These are phyloP conservation scores for Dicrurus megarhynchus DNA, from an alignment of 2,113 vertebrate species.

Conservation along the genomic window DNA sequence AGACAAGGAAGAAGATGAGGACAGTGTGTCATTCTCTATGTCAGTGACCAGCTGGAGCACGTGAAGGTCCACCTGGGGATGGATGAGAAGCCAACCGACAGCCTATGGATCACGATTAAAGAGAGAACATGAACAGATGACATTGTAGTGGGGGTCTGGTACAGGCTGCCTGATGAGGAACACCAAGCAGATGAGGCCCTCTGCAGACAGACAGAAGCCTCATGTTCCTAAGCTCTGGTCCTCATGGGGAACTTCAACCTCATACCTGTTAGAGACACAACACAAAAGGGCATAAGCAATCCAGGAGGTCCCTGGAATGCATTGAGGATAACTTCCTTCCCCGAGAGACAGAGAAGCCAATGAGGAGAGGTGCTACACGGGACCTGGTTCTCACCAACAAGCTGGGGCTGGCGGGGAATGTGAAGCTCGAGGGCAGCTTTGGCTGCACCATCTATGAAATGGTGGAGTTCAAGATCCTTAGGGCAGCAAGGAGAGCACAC, in stretches of 20 bases:
- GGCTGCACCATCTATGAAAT: background rate
- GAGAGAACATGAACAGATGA: background rate
- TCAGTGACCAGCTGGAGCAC: background rate
- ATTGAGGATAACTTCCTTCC: background rate
- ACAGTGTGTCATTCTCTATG: background rate
- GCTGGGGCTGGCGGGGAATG: background rate
- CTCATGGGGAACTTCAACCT: background rate
- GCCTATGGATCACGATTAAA: background rate
- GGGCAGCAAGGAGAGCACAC: background rate
- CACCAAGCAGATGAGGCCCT: background rate
- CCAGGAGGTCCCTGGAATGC: background rate
- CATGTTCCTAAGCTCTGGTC: background rate
- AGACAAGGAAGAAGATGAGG: background rate
- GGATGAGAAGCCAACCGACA: background rate
- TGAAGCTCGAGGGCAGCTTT: background rate
- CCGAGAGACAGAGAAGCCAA: background rate
- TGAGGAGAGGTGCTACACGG: accelerated
- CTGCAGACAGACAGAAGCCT: background rate
- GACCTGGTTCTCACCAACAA: background rate
- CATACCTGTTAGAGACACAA: background rate
- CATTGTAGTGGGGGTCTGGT: background rate
- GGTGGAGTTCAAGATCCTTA: background rate
- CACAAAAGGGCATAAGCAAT: background rate
- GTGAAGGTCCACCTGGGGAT: accelerated
- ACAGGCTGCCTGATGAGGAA: background rate